These are phyloP conservation scores for Diarsia mendica DNA, from an alignment of 2,888 invertebrate genomes.

Conservation along the genomic window DNA sequence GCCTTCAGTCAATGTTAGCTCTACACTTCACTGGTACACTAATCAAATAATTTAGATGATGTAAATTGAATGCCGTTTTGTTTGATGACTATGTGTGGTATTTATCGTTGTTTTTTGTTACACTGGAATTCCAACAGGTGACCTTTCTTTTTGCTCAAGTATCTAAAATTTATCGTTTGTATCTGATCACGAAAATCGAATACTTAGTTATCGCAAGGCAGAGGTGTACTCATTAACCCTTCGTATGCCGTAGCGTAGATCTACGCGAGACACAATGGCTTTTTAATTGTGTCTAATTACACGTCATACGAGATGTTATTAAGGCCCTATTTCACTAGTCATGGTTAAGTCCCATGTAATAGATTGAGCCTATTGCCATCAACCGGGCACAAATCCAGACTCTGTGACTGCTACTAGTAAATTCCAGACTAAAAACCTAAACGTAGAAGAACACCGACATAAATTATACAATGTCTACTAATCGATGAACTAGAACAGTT, in stretches of 20 bases:
- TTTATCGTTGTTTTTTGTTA: constrained; percentile 29
- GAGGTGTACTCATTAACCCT: too few species aligned
- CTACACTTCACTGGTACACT: constrained; percentile 76
- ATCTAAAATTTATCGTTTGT: neutral
- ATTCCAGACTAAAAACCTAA: neutral
- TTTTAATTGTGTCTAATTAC: too few species aligned
- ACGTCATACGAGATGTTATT: too few species aligned
- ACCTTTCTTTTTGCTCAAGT: neutral
- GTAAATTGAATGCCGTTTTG: constrained; percentile 70
- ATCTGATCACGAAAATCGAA: neutral
- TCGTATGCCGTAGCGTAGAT: too few species aligned
- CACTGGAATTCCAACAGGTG: neutral
- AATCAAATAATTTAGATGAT: constrained; percentile 73
- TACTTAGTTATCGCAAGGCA: too few species aligned
- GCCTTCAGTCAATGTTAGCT: constrained; percentile 77
- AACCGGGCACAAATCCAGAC: too few species aligned
- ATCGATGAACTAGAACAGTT: neutral
- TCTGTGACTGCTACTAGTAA: too few species aligned
- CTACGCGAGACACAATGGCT: too few species aligned
- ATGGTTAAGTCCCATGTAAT: too few species aligned
- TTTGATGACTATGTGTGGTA: constrained; percentile 47
- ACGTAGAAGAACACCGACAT: neutral
- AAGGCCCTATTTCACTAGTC: too few species aligned
- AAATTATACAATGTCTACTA: neutral
- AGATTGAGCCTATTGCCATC: too few species aligned